Conservation (phyloP, 2,888 invertebrate species). For the Metalampra italica region DNA sequence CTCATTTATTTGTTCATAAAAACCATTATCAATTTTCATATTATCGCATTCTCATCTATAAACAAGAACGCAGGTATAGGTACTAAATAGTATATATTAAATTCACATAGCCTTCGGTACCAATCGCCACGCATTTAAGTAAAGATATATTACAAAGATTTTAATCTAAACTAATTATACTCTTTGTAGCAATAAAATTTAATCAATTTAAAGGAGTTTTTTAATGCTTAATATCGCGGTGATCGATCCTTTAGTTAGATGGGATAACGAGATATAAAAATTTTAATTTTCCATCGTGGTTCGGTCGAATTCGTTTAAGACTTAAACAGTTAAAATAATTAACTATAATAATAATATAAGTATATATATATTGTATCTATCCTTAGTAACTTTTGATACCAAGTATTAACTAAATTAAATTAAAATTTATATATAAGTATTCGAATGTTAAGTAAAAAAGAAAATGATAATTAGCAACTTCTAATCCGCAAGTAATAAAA, state of each 20-base stretch:
- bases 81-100: too few relatives aligned
- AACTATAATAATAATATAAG: not conserved
- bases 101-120: not conserved
- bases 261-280: conserved; percentile 36
- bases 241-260: conserved; percentile 36
- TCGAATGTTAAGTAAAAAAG: too few relatives aligned
- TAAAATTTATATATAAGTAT: too few relatives aligned
- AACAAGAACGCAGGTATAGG: too few relatives aligned
- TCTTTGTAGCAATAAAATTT: conserved; percentile 50
- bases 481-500: too few relatives aligned
- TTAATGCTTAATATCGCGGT: conserved; percentile 24
- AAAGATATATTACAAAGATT: conserved; percentile 25
- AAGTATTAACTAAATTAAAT: too few relatives aligned
- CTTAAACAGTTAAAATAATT: not conserved
- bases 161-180: conserved; percentile 45
- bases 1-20: too few relatives aligned
- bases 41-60: too few relatives aligned
- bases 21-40: too few relatives aligned
- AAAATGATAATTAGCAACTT: too few relatives aligned
- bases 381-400: too few relatives aligned
- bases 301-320: not conserved
- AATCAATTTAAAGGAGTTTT: conserved; percentile 42
- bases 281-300: conserved; percentile 26
- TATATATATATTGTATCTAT: not conserved
- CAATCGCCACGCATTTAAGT: conserved; percentile 10